Conservation (phyloP, 1,140 invertebrate species). For the Cyclina sinensis region DNA sequence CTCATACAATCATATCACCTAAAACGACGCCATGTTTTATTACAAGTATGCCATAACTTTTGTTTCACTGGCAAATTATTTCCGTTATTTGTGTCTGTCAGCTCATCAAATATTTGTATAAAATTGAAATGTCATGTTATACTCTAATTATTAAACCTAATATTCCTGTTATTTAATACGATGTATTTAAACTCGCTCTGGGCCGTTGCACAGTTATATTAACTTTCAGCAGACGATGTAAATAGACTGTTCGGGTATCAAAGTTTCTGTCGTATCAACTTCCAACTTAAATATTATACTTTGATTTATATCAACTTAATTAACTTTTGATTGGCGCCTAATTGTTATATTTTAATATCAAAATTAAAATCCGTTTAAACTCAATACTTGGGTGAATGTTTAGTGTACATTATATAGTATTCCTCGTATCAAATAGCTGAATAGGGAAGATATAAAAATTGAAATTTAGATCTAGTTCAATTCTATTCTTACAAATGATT, state of each 20-base stretch:
- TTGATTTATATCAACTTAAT: conserved; percentile 45
- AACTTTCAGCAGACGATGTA: background rate
- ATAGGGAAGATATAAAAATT: too few species aligned
- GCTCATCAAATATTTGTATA: conserved; percentile 18
- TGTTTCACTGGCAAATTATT: background rate
- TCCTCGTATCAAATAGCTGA: too few species aligned
- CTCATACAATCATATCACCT: too few species aligned
- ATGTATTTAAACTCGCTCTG: background rate
- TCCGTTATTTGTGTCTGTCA: background rate
- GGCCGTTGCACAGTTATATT: background rate
- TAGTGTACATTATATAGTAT: background rate
- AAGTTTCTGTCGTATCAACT: background rate
- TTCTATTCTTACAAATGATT: too few species aligned
- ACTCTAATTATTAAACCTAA: conserved; percentile 7
- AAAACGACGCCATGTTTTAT: too few species aligned
- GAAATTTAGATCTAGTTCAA: too few species aligned
- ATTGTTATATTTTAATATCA: conserved; percentile 18
- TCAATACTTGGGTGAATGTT: background rate
- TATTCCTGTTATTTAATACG: conserved; percentile 29
- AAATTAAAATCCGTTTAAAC: conserved; percentile 7
- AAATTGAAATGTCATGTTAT: background rate
- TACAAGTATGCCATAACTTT: too few species aligned
- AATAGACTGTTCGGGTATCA: conserved; percentile 10
- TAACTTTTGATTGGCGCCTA: conserved; percentile 44
- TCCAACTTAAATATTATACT: conserved; percentile 15